Conservation (phyloP, 2,113 vertebrate genomes). For the Hepsetus odoe region DNA sequence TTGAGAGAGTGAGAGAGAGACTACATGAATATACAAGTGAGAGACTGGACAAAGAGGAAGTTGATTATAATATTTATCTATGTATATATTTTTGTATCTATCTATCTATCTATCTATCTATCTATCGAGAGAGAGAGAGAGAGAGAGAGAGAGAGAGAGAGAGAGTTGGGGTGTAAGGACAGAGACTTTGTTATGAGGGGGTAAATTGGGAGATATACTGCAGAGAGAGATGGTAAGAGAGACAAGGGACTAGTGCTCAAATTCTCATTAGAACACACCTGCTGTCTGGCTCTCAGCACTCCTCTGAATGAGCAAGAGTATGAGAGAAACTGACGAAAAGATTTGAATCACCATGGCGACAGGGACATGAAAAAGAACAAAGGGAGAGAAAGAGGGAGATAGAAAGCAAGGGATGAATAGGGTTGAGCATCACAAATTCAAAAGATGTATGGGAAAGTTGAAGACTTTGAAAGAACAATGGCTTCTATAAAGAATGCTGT, state of each 20-base stretch:
- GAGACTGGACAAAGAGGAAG: background rate
- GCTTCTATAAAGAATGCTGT: background rate
- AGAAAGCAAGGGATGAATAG: background rate
- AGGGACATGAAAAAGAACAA: constrained; percentile 28
- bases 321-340: constrained; percentile 30
- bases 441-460: background rate
- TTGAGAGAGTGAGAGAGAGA: constrained; percentile 19
- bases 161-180: constrained; percentile 27
- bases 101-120: no score
- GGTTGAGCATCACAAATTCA: background rate
- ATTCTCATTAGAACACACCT: constrained; percentile 32
- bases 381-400: constrained; percentile 42
- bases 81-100: no score
- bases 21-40: constrained; percentile 13
- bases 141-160: background rate
- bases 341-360: constrained; percentile 59
- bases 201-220: no score
- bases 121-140: background rate
- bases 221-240: constrained; percentile 30
- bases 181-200: background rate
- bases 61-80: background rate
- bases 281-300: constrained; percentile 20
- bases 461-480: background rate
- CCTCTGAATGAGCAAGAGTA: constrained; percentile 15
- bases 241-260: background rate